Percentiles rank a stretch among this genome's conserved stretches.
phyloP scores from a whole-genome alignment of 1,140 invertebrate genomes.

The Cydia strobilella region DNA sequence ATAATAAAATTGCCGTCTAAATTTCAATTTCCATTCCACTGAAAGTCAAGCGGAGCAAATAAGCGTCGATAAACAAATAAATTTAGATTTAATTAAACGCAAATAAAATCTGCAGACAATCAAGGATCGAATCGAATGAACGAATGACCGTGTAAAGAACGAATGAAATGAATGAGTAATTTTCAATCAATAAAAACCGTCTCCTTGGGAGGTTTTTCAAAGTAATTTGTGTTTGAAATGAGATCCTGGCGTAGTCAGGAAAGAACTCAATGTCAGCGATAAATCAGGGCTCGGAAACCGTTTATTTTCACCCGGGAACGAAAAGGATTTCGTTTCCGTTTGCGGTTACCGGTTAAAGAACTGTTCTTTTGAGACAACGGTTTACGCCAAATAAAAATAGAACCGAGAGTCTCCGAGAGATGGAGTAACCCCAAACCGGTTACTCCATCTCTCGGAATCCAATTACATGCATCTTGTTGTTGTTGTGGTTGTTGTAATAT shows the following conservation, averaged over 20 bases:
- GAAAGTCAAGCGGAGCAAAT: background rate
- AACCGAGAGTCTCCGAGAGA: too few relatives aligned
- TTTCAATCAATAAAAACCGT: conserved; percentile 22
- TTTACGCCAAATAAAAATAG: too few relatives aligned
- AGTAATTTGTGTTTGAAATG: conserved; percentile 12
- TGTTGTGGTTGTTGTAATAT: too few relatives aligned
- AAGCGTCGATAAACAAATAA: conserved; percentile 16
- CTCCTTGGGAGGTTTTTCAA: conserved; percentile 7
- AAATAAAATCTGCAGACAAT: conserved; percentile 31
- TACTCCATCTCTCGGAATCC: too few relatives aligned
- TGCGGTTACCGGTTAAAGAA: too few relatives aligned
- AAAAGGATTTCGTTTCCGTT: too few relatives aligned
- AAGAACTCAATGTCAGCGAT: background rate
- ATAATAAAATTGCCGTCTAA: background rate
- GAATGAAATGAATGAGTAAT: conserved; percentile 30
- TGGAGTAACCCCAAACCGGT: too few relatives aligned
- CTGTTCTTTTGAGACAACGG: too few relatives aligned
- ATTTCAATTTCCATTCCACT: background rate
- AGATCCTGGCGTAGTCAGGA: conserved; percentile 10
- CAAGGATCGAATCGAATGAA: conserved; percentile 12
- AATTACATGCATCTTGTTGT: too few relatives aligned
- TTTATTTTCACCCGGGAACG: too few relatives aligned
- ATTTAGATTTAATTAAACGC: conserved; percentile 28
- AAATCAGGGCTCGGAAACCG: too few relatives aligned
- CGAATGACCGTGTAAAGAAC: conserved; percentile 27